A percentile compares a stretch with the other conserved stretches of the same genome.
phyloP scores from a whole-genome alignment of 2,797 vertebrate species.

The Yasuhikotakia modesta region DNA sequence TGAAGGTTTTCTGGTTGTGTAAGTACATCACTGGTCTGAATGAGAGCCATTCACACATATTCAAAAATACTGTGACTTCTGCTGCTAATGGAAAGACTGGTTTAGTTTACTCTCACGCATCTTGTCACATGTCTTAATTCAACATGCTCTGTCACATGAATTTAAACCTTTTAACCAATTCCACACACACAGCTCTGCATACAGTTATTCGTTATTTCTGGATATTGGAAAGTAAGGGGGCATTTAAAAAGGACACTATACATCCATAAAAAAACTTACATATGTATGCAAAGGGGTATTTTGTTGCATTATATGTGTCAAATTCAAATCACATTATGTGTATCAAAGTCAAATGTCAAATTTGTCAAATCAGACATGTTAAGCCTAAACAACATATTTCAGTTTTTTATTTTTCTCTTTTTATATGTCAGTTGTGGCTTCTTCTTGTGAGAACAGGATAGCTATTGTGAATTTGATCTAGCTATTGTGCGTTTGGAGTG shows the following conservation, averaged over 20 bases:
- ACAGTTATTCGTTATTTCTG: conserved; percentile 67
- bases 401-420: background rate
- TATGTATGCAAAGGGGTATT: background rate
- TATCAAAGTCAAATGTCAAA: no score
- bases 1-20: background rate
- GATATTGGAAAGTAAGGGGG: background rate
- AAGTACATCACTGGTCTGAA: background rate
- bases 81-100: conserved; percentile 1
- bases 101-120: conserved; percentile 13
- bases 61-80: background rate
- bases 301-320: no score
- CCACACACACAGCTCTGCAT: conserved; percentile 68
- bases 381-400: background rate
- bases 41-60: background rate
- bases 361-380: no score
- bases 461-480: background rate
- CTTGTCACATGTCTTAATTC: conserved; percentile 45
- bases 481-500: background rate
- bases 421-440: background rate
- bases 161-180: conserved; percentile 63
- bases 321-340: no score
- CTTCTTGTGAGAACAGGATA: conserved; percentile 6
- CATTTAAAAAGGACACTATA: background rate
- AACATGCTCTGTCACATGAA: conserved; percentile 69
- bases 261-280: background rate